Conservation (phyloP, 2,888 invertebrate genomes). For the Drosophila diplacantha region DNA sequence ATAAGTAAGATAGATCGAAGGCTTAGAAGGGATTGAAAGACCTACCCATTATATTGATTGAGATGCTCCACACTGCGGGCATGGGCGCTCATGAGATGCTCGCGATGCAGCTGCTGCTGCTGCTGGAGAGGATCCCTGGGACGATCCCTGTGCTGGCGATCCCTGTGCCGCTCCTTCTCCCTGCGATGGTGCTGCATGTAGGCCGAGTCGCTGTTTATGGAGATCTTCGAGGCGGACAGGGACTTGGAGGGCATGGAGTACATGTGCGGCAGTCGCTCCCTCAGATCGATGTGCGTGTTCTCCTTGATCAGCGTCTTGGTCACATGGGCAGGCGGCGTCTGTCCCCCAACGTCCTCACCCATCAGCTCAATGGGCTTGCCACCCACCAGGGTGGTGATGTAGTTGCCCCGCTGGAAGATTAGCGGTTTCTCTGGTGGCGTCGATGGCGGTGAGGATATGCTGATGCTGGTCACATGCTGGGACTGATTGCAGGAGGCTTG, state of each 20-base stretch:
- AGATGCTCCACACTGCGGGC: conserved; percentile 77
- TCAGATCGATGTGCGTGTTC: conserved; percentile 69
- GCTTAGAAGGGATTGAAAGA: neutral
- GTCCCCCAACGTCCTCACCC: conserved; percentile 55
- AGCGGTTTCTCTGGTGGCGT: conserved; percentile 80
- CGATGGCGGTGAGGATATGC: conserved; percentile 82
- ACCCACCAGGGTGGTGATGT: conserved; percentile 85
- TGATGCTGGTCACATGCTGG: conserved; percentile 84
- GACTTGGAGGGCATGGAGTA: conserved; percentile 71
- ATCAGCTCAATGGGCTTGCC: conserved; percentile 77
- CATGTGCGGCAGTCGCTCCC: conserved; percentile 58
- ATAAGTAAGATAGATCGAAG: neutral
- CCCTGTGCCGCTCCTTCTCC: conserved; percentile 73
- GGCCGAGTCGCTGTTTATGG: conserved; percentile 76
- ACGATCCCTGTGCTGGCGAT: conserved; percentile 59
- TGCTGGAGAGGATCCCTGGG: conserved; percentile 58
- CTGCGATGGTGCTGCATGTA: conserved; percentile 68
- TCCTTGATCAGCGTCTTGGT: conserved; percentile 77
- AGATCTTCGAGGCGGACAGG: conserved; percentile 76
- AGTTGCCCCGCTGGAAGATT: conserved; percentile 89
- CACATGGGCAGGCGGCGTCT: conserved; percentile 59
- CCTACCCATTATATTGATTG: conserved; percentile 75
- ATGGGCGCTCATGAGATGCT: conserved; percentile 68
- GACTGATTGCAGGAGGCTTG: conserved; percentile 44
- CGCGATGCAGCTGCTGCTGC: conserved; percentile 61